These are phyloP conservation scores for Drosophila sulfurigaster DNA, from an alignment of 1,140 invertebrate genomes.

Conservation along the genomic window DNA sequence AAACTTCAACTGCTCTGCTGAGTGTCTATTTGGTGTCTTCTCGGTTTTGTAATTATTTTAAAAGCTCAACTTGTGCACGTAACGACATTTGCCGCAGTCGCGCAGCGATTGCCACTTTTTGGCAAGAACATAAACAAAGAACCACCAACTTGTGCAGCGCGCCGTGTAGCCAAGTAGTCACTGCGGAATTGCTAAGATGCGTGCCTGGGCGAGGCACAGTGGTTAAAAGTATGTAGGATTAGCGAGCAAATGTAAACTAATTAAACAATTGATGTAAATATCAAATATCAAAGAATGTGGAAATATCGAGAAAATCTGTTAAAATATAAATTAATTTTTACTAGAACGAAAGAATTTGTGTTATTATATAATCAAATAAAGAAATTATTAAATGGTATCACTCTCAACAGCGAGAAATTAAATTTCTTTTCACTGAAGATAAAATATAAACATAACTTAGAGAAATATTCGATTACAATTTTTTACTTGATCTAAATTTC, in stretches of 20 bases:
- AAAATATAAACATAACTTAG: too few relatives aligned
- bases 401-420: too few relatives aligned
- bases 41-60: conserved; percentile 77
- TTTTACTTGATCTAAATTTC: too few relatives aligned
- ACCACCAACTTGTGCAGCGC: conserved; percentile 23
- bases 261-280: too few relatives aligned
- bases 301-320: too few relatives aligned
- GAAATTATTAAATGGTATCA: too few relatives aligned
- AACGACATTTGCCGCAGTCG: conserved; percentile 75
- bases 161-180: conserved; percentile 3
- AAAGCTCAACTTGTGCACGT: conserved; percentile 82
- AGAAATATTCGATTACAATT: too few relatives aligned
- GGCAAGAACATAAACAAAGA: conserved; percentile 68
- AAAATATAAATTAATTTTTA: too few relatives aligned
- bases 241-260: background rate
- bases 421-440: too few relatives aligned
- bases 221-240: background rate
- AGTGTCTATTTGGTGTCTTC: conserved; percentile 31
- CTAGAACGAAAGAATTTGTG: too few relatives aligned
- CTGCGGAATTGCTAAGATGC: conserved; percentile 1
- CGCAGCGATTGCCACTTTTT: conserved; percentile 77
- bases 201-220: conserved; percentile 10
- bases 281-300: too few relatives aligned
- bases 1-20: conserved; percentile 8
- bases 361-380: too few relatives aligned